Conservation (phyloP, 2,888 invertebrate genomes). For the Rhagium mordax region DNA sequence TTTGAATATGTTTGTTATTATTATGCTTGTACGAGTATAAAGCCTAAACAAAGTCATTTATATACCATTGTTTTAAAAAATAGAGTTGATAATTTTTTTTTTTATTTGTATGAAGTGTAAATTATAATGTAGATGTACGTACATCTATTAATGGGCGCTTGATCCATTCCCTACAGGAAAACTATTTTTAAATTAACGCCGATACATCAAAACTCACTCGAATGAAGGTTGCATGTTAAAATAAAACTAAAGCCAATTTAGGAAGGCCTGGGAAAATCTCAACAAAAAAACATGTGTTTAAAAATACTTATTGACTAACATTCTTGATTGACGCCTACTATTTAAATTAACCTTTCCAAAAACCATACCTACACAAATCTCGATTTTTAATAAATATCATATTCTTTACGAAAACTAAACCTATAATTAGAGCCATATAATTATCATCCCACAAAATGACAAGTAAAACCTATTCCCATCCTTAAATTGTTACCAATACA, state of each 20-base stretch:
- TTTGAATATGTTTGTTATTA: too few relatives aligned
- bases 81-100: too few relatives aligned
- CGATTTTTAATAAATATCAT: conserved; percentile 1
- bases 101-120: background rate
- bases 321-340: background rate
- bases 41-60: too few relatives aligned
- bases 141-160: background rate
- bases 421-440: conserved; percentile 25
- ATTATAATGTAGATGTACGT: background rate
- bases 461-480: conserved; percentile 10
- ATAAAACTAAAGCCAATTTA: background rate
- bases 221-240: background rate
- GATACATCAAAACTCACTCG: background rate
- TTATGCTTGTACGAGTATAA: too few relatives aligned
- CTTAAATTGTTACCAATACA: conserved; percentile 24
- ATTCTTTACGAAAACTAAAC: background rate
- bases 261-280: background rate
- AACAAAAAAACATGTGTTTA: background rate
- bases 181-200: background rate
- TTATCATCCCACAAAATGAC: conserved; percentile 24
- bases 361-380: conserved; percentile 1
- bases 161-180: background rate
- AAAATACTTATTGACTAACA: conserved; percentile 4
- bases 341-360: conserved; percentile 1
- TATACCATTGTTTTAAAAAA: too few relatives aligned